Base-by-base conservation (phyloP, 2,797 vertebrate species). In the Gymnopithys bicolor region DNA sequence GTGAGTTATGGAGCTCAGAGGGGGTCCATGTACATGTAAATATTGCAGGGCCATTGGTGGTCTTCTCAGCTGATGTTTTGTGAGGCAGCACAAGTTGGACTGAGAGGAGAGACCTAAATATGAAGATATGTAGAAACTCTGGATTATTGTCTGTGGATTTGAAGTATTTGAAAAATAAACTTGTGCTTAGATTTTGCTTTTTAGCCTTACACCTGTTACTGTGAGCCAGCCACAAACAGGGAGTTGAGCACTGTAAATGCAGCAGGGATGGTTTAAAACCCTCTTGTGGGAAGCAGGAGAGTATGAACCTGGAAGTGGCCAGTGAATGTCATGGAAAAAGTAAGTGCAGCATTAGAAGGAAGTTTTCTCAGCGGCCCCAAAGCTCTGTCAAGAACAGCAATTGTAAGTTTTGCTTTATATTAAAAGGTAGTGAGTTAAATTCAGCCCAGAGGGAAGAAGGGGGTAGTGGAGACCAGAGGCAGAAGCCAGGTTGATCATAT, bases 271-370 rank as follows among this genome's bases (percentile, higher is more conserved):
- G 46, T 68, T 35, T 51, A 23, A 37, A 30, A 30, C 33, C 25
- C 51, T 67, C 43, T 41, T 27, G 2, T 11, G 69, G 52, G 48
- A 39, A 66, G 58, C 32, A 51, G 73, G 30, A 51, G 52, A 33
- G 24, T 1, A 10, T 18, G 64, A 70, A 43, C 23, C 41, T 86
- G 56, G 45, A 19, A 80, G 35, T 19, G 43, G 11, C 11, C 9
- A 5, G 10, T 14, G 52, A 41, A 18, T 11, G 52, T 15, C 45
- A 43, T 23, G 33, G 62, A 33, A 75, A 33, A 33, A 66, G 43
- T 1, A 0, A 28, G 56, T 6, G 27, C 14, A 21, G 17, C 2
- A 0, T 41, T 17, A 39, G 32, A 11, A 13, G 28, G 62, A 56
- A 59, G 45, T 30, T 86, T 79, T 13, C 43, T 30, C n/a, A 27